These are phyloP conservation scores for Trichogramma evanescens DNA, from an alignment of 2,888 invertebrate species.

Conservation along the genomic window DNA sequence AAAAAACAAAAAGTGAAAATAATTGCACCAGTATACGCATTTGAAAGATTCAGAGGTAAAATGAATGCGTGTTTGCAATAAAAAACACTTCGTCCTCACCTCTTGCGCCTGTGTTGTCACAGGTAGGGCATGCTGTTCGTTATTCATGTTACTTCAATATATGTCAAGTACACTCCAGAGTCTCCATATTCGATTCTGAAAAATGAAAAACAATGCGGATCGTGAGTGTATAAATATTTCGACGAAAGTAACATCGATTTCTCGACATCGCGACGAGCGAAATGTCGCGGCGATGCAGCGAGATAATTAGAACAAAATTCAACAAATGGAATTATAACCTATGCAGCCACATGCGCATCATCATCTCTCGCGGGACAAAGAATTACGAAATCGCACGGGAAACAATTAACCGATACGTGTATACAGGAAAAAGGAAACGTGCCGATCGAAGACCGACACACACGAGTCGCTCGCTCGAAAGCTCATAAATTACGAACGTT, in stretches of 20 bases:
- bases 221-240: neutral
- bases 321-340: neutral
- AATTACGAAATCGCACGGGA: too few species aligned
- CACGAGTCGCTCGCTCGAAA: too few species aligned
- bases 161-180: conserved; percentile 27
- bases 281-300: neutral
- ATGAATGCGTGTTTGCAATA: too few species aligned
- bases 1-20: neutral
- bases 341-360: too few species aligned
- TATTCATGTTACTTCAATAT: conserved; percentile 46
- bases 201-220: conserved; percentile 12
- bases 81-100: conserved; percentile 30
- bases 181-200: conserved; percentile 38
- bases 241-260: neutral
- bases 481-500: too few species aligned
- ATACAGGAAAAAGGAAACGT: too few species aligned
- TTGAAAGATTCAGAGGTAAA: too few species aligned
- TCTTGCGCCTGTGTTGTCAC: conserved; percentile 47
- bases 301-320: neutral
- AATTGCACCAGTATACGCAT: neutral
- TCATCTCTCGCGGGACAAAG: too few species aligned
- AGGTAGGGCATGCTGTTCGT: conserved; percentile 47
- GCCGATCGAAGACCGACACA: too few species aligned
- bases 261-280: too few species aligned
- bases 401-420: too few species aligned